Evolutionary conservation across 2,888 invertebrate genomes (phyloP).

Genomic region (Alcis repandata): DNA sequence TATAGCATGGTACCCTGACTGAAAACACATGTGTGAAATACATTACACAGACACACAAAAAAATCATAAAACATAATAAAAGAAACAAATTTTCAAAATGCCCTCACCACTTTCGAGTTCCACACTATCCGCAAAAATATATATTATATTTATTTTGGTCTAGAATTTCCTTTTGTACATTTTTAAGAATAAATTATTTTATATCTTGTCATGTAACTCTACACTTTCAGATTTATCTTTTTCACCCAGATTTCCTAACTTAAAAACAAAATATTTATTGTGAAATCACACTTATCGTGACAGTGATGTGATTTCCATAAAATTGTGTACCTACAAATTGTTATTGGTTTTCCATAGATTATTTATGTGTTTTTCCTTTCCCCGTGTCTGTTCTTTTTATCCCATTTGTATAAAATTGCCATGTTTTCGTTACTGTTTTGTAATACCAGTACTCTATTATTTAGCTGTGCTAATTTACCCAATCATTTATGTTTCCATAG

Average conservation of each 20-base stretch:
- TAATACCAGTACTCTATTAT: constrained; percentile 26
- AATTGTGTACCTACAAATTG: too few species aligned
- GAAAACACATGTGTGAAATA: constrained; percentile 27
- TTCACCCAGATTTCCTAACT: too few species aligned
- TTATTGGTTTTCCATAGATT: not conserved
- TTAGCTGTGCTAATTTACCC: constrained; percentile 57
- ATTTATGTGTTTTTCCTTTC: not conserved
- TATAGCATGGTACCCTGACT: constrained; percentile 39
- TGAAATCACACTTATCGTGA: too few species aligned
- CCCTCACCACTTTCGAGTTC: too few species aligned
- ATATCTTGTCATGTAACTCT: too few species aligned
- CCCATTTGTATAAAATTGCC: constrained; percentile 17
- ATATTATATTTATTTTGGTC: too few species aligned
- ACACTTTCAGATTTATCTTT: too few species aligned
- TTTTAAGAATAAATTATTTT: too few species aligned
- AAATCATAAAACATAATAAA: not conserved
- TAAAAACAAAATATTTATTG: too few species aligned
- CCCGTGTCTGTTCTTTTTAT: not conserved
- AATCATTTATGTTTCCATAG: constrained; percentile 58
- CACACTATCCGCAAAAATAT: too few species aligned
- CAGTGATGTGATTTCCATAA: too few species aligned
- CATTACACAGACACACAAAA: constrained; percentile 19
- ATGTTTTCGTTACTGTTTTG: constrained; percentile 23
- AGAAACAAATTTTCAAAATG: not conserved
- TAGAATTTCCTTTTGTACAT: too few species aligned